Evolutionary conservation across 1,140 invertebrate species (phyloP).

Genomic region (Philotrypesis tridentata): DNA sequence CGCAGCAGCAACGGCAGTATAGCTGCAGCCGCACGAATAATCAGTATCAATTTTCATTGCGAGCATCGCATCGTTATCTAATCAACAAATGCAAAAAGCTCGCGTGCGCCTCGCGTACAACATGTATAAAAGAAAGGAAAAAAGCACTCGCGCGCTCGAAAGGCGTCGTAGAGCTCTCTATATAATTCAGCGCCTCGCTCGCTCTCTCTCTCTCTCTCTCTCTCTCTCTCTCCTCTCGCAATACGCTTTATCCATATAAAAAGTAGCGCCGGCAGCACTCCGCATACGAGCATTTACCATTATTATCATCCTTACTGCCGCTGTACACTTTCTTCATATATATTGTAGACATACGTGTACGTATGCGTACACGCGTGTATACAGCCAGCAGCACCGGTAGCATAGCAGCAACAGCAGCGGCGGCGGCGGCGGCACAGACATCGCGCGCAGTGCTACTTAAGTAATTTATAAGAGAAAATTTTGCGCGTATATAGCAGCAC

Average conservation of each 20-base stretch:
- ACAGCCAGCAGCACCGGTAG: no score
- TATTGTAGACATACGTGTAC: no score
- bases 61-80: background rate
- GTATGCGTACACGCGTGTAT: no score
- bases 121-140: no score
- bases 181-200: background rate
- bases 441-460: background rate
- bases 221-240: no score
- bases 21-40: no score
- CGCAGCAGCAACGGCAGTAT: no score
- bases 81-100: background rate
- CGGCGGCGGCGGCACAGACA: no score
- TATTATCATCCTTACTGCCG: conserved; percentile 1
- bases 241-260: background rate
- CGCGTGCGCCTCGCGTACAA: conserved; percentile 4
- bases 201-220: no score
- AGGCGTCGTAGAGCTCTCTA: background rate
- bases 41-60: no score
- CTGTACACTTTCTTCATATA: no score
- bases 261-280: background rate
- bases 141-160: background rate
- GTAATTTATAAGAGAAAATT: conserved; percentile 34
- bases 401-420: no score
- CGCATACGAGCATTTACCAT: conserved; percentile 18
- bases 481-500: background rate